Conservation (phyloP, 1,140 invertebrate genomes). For the Antheraea pernyi region DNA sequence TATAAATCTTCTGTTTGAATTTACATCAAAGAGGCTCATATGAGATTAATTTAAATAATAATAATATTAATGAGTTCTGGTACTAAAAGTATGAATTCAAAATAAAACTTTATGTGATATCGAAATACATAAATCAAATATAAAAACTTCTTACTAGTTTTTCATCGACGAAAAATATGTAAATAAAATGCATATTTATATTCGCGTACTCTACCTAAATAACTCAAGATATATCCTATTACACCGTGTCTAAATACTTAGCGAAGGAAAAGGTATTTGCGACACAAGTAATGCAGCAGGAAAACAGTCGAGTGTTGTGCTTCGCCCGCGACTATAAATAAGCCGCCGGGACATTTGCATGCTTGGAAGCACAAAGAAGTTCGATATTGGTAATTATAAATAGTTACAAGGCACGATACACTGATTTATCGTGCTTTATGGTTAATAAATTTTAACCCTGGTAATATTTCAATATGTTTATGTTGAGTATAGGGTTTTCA, state of each 20-base stretch:
- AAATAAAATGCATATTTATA: not conserved
- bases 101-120: too few relatives aligned
- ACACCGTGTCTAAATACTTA: not conserved
- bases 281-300: not conserved
- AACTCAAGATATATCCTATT: not conserved
- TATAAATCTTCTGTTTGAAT: too few relatives aligned
- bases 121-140: too few relatives aligned
- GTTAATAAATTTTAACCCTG: slow-evolving; percentile 34
- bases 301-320: not conserved
- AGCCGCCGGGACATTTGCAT: slow-evolving; percentile 46
- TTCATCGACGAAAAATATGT: not conserved
- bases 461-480: slow-evolving; percentile 31
- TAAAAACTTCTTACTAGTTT: not conserved
- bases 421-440: slow-evolving; percentile 50
- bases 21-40: too few relatives aligned
- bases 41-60: too few relatives aligned
- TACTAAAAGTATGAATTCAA: too few relatives aligned
- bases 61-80: too few relatives aligned
- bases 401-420: slow-evolving; percentile 51
- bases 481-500: slow-evolving; percentile 5
- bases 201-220: not conserved
- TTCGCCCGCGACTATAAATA: slow-evolving; percentile 36
- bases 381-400: slow-evolving; percentile 56
- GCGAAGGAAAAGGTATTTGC: not conserved
- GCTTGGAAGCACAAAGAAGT: slow-evolving; percentile 51